phyloP scores from a whole-genome alignment of 2,113 vertebrate species.

The Lepus americanus region DNA sequence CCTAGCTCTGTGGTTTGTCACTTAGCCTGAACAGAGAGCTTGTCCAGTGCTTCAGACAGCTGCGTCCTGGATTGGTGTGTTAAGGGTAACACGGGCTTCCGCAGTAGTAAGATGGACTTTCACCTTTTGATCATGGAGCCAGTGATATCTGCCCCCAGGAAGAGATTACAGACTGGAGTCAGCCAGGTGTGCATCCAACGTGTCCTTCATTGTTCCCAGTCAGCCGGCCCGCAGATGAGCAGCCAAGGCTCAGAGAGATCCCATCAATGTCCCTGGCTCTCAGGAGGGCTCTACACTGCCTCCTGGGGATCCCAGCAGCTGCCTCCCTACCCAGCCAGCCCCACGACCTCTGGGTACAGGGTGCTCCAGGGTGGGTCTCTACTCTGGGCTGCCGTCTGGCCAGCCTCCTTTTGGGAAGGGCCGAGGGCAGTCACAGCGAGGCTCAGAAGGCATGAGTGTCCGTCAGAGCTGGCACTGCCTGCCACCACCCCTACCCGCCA shows the following conservation, averaged over 20 bases:
- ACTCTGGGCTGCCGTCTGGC: not conserved
- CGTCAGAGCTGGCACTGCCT: not conserved
- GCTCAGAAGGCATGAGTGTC: not conserved
- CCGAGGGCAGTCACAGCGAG: not conserved
- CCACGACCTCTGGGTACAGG: not conserved
- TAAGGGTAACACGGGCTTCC: not conserved
- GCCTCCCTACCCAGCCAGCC: too few species aligned
- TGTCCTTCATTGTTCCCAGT: too few species aligned
- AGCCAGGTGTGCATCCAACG: too few species aligned
- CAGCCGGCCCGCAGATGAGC: not conserved
- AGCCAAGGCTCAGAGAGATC: not conserved
- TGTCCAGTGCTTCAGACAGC: not conserved
- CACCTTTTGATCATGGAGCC: not conserved
- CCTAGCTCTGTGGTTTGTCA: not conserved
- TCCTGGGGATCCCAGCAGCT: not conserved
- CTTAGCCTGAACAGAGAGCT: not conserved
- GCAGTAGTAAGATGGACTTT: not conserved
- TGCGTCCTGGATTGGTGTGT: fast-evolving
- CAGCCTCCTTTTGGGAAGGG: not conserved
- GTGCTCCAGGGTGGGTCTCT: not conserved
- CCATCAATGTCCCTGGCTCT: not conserved
- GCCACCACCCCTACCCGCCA: too few species aligned
- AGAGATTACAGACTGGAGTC: not conserved
- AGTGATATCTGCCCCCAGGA: not conserved
- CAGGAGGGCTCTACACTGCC: not conserved